Base-by-base conservation (phyloP, 2,113 vertebrate species). In the Bucco capensis region DNA sequence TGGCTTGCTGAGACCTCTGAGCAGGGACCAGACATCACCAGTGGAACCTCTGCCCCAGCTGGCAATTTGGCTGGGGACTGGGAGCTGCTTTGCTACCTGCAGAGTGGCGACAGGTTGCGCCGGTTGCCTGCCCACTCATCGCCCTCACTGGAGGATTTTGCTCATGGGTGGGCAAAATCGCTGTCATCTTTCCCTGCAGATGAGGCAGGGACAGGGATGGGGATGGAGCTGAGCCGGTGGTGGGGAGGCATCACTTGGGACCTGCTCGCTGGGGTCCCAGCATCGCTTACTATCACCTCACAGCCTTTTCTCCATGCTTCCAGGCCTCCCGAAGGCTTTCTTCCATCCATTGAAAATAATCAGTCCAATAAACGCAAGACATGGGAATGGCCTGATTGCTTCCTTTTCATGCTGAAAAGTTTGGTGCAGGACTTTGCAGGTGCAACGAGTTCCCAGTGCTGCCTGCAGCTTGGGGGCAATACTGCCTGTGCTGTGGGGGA, bases 1-100 rank as follows among this genome's bases (percentile, higher is more conserved):
- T 92, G 85, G 84, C 86, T 86, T 88, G 82, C 60, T 89, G 71
- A 91, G 79, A 79, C 62, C 64, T 85, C 74, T 91, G 88, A 80
- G 75, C 2, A 5, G 56, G 86, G 54, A 94, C 50, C 53, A 83
- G 77, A 82, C 4, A 4, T 86, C 46, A 42, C 66, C 46, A 81
- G 71, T 5, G 8, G 65, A 78, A 91, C 57, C 27, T 74, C 19
- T 88, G 4, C n/a, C 47, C 44, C 21, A n/a, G 28, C 71, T 33
- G 60, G 79, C 42, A 3, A 78, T 75, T 53, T 49, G 75, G 67
- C 82, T 51, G 74, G 87, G 65, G 25, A 51, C 38, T 1, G 18
- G 80, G 89, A 89, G 74, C 57, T 4, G 5, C 74, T 65, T 15
- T 1, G 10, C 89, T 65, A 73, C 50, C 3, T 2, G 56, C 1